Evolutionary conservation across 2,797 vertebrate species (phyloP), one percentile per base, ranked within the genome.

Genomic region (Steatocranus sp.): DNA sequence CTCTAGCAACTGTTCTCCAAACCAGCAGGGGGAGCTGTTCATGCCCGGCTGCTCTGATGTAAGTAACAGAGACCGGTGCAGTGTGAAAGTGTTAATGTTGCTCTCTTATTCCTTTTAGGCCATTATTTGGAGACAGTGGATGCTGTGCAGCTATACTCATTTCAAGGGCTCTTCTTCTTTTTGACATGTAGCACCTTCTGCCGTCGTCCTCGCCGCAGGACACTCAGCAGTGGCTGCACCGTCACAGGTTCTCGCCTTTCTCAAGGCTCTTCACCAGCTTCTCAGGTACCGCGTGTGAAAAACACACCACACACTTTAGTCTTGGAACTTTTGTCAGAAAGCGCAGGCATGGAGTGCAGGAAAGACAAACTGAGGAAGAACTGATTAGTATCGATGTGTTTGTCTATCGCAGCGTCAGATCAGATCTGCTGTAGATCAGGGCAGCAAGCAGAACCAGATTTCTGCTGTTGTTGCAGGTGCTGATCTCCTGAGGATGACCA

Each of bases 151-250:
- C 89, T 94, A 87, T 84, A 76, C 95, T 94, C 90, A 94, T 92
- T 94, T 95, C 93, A 95, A 91, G 92, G 89, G 85, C 94, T 96
- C 95, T 95, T 97, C 94, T 96, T 96, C 93, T 97, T 94, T 97
- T 96, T 97, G 96, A 94, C 95, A 95, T 89, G 83, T 95, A 97
- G 97, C 96, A 97, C 94, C 97, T 99, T 86, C 95, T 97, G 93
- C 97, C 97, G 3, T 97, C 97, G 14, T 96, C 97, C 86, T 97
- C 97, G 75, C 97, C 95, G 86, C 97, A 98, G 94, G 97, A 98
- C 11, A 96, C 96, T 78, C 98, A 98, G 95, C 97, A 97, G 93
- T 99, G 98, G 98, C 97, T 99, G 80, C 96, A 97, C 83, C 97
- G 95, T 51, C 97, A 99, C 94, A 95, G 98, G 90, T 99, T 99